A percentile compares a stretch with the other conserved stretches of the same genome.
Conservation (phyloP, 1,140 invertebrate species). For the Anastrepha ludens region DNA sequence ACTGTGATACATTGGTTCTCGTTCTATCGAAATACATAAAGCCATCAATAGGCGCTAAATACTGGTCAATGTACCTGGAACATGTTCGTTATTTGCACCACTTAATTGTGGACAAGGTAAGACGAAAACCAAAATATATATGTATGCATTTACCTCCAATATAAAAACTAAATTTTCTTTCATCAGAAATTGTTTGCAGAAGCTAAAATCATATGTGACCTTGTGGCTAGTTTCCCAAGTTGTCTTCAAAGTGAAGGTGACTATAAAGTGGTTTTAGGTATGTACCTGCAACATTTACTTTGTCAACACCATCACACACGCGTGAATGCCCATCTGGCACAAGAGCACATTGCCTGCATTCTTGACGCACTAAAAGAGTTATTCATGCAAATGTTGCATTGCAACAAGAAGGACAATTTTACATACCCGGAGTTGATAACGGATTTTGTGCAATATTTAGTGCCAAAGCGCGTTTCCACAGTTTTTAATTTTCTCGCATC, state of each 20-base stretch:
- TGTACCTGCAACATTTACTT: constrained; percentile 35
- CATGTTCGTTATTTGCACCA: constrained; percentile 54
- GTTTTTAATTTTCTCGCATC: constrained; percentile 45
- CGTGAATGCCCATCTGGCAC: background rate
- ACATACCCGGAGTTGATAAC: constrained; percentile 49
- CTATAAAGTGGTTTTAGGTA: constrained; percentile 1
- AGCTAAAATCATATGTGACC: constrained; percentile 34
- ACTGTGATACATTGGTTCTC: constrained; percentile 48
- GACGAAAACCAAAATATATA: background rate
- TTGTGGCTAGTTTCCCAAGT: constrained; percentile 7
- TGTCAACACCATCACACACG: constrained; percentile 33
- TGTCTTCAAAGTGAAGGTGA: constrained; percentile 36
- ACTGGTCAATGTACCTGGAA: constrained; percentile 55
- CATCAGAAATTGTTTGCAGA: constrained; percentile 28
- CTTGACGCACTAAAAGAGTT: constrained; percentile 34
- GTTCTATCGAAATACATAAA: constrained; percentile 5
- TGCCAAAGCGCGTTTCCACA: constrained; percentile 19
- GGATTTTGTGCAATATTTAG: constrained; percentile 3
- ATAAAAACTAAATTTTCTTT: constrained; percentile 13
- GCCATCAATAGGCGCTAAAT: constrained; percentile 38
- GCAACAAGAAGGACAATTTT: constrained; percentile 50
- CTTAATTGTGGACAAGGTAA: constrained; percentile 50
- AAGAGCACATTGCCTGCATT: background rate
- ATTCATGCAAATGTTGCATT: constrained; percentile 37
- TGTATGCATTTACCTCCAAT: background rate